Evolutionary conservation across 2,888 invertebrate genomes (phyloP).

Genomic region (Branchipolynoe longqiensis): DNA sequence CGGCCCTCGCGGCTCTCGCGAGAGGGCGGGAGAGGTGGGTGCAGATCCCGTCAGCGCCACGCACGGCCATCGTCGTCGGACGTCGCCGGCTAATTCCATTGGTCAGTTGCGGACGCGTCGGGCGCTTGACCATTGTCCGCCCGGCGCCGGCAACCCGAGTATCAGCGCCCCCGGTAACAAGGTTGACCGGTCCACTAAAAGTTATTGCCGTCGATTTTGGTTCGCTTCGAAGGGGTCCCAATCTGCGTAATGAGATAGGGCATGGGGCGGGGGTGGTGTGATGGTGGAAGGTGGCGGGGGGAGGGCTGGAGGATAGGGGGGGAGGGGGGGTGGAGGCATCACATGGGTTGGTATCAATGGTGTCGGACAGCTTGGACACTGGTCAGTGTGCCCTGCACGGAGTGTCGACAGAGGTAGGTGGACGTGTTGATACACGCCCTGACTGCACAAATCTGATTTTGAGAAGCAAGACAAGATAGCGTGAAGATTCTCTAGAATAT

Average conservation of each 20-base stretch:
- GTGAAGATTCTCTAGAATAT: too few species aligned
- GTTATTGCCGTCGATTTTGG: slow-evolving; percentile 43
- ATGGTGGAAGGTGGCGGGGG: background rate
- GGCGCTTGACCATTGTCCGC: slow-evolving; percentile 17
- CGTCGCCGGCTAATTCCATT: background rate
- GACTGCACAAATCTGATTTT: background rate
- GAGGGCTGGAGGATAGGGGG: background rate
- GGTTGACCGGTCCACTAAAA: slow-evolving; percentile 49
- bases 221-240: background rate
- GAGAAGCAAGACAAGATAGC: too few species aligned
- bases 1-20: slow-evolving; percentile 1
- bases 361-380: too few species aligned
- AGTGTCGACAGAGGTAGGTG: background rate
- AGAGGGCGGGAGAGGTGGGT: background rate
- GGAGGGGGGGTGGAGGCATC: background rate
- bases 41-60: background rate
- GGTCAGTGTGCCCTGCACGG: slow-evolving; percentile 13
- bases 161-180: slow-evolving; percentile 5
- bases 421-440: background rate
- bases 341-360: too few species aligned
- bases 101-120: background rate
- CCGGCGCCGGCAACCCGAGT: background rate
- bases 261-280: background rate
- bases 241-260: slow-evolving; percentile 40
- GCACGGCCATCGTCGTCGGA: background rate